Evolutionary conservation across 2,113 vertebrate species (phyloP).

Genomic region (Epinephelus cyanopodus): DNA sequence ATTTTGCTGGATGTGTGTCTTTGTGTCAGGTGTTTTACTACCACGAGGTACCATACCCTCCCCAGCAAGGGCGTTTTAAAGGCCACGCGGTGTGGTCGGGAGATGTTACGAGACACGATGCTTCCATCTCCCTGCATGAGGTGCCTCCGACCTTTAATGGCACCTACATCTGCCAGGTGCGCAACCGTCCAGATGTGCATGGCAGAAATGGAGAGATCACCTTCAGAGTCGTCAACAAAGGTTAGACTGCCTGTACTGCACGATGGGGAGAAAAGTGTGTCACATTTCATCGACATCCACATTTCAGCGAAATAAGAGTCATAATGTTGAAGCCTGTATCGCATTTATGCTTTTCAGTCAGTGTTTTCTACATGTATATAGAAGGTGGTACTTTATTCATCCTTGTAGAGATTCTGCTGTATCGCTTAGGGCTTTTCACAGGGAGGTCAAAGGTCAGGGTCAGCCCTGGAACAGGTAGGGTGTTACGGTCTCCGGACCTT

Average conservation of each 20-base stretch:
- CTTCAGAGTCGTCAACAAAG: conserved; percentile 85
- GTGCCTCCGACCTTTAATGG: conserved; percentile 91
- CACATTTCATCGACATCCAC: neutral
- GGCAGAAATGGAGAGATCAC: conserved; percentile 86
- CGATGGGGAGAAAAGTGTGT: neutral
- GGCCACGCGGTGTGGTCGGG: conserved; percentile 90
- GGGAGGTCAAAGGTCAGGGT: conserved; percentile 7
- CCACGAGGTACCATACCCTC: conserved; percentile 78
- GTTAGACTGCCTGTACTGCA: conserved; percentile 60
- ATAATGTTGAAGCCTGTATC: neutral
- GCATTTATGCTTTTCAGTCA: neutral
- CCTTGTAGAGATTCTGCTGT: neutral
- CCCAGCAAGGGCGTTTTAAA: conserved; percentile 82
- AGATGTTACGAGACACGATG: conserved; percentile 82
- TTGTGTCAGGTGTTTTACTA: conserved; percentile 88
- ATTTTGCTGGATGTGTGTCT: conserved; percentile 4
- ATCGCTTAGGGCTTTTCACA: neutral
- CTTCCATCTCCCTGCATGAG: conserved; percentile 87
- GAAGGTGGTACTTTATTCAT: neutral
- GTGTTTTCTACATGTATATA: neutral
- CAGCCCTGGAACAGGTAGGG: neutral
- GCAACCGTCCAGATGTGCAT: conserved; percentile 90
- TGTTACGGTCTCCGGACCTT: no score
- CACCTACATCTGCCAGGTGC: conserved; percentile 92
- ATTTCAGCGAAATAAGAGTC: neutral